Evolutionary conservation across 2,888 invertebrate species (phyloP).

Genomic region (Augochlorella aurata): DNA sequence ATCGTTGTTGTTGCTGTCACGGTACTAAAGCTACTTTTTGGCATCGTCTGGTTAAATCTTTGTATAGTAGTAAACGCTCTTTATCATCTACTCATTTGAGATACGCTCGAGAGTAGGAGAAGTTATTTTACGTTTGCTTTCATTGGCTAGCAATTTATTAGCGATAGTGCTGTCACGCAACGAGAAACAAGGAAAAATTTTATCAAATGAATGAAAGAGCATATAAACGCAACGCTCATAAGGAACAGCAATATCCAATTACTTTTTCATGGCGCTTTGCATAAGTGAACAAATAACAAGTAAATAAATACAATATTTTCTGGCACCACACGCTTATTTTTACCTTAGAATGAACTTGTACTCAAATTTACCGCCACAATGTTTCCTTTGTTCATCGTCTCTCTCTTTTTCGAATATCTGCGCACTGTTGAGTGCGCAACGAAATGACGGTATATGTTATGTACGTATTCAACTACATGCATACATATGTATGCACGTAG

Average conservation of each 20-base stretch:
- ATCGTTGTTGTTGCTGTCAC: constrained; percentile 50
- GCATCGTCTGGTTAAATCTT: constrained; percentile 16
- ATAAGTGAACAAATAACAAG: no score
- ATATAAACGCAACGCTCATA: no score
- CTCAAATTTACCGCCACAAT: background rate
- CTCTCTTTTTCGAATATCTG: background rate
- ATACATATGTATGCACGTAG: background rate
- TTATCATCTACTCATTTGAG: background rate
- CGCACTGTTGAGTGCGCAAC: background rate
- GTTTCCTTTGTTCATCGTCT: background rate
- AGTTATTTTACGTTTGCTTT: background rate
- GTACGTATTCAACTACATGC: background rate
- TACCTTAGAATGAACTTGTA: background rate
- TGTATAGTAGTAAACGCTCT: constrained; percentile 11
- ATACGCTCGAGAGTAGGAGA: background rate
- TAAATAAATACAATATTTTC: no score
- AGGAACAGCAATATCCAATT: no score
- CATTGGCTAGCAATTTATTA: background rate
- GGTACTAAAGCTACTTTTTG: constrained; percentile 37
- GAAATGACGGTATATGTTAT: background rate
- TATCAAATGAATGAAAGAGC: no score
- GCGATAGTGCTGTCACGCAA: background rate
- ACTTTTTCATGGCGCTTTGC: no score
- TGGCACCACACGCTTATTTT: background rate
- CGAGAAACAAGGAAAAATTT: background rate